Evolutionary conservation across 2,797 vertebrate species (phyloP).

Genomic region (Acrossocheilus wenchowensis): DNA sequence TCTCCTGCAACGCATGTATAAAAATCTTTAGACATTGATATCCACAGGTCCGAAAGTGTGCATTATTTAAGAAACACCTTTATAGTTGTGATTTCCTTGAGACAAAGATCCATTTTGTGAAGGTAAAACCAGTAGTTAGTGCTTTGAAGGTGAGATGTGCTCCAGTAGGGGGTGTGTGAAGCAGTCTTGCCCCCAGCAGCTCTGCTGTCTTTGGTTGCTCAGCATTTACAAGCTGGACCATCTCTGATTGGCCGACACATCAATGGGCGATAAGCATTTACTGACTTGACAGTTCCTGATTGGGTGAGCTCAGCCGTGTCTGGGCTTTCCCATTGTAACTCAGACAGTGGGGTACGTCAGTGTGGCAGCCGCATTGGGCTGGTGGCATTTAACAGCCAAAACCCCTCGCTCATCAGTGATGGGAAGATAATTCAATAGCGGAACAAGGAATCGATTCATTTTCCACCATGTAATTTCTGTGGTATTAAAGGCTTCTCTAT

Average conservation of each 20-base stretch:
- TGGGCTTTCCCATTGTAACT: conserved; percentile 56
- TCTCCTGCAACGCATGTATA: background rate
- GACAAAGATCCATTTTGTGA: conserved; percentile 23
- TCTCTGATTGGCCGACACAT: conserved; percentile 53
- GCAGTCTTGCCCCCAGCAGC: conserved; percentile 49
- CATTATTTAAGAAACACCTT: background rate
- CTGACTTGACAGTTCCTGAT: conserved; percentile 58
- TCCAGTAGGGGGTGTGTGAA: conserved; percentile 45
- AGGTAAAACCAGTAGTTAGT: background rate
- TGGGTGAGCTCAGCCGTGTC: conserved; percentile 46
- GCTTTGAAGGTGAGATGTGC: conserved; percentile 29
- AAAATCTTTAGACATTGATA: background rate
- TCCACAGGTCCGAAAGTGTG: background rate
- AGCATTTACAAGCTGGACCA: conserved; percentile 53
- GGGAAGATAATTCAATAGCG: conserved; percentile 20
- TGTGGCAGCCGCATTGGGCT: conserved; percentile 35
- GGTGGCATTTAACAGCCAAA: conserved; percentile 51
- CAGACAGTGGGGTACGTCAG: conserved; percentile 53
- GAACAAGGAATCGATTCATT: conserved; percentile 20
- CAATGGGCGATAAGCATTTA: conserved; percentile 52
- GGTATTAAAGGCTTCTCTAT: background rate
- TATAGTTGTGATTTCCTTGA: background rate
- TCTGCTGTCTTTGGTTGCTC: conserved; percentile 55
- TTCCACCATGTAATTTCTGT: conserved; percentile 11
- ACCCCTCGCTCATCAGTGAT: conserved; percentile 13